Percentiles rank a stretch among this genome's conserved stretches.
phyloP scores from a whole-genome alignment of 2,797 vertebrate genomes.

The Scolopax bukidnonensis region DNA sequence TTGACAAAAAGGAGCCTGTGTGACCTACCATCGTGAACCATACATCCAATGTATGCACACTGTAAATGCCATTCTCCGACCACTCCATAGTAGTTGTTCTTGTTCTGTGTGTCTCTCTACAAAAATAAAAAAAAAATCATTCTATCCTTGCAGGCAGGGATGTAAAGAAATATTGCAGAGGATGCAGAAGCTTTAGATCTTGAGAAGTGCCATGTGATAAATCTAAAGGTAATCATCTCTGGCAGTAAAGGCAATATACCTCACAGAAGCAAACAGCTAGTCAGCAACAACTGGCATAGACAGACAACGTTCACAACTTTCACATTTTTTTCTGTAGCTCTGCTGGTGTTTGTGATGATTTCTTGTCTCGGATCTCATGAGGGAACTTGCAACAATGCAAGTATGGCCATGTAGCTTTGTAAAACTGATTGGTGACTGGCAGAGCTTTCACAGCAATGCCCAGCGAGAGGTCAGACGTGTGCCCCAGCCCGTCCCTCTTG shows the following conservation, averaged over 20 bases:
- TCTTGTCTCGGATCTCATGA: neutral
- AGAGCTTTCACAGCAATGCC: neutral
- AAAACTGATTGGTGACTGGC: neutral
- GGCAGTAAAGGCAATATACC: neutral
- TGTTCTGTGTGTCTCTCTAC: neutral
- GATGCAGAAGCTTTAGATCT: neutral
- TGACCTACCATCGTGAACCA: too few species aligned
- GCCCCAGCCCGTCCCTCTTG: rapidly evolving
- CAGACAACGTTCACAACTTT: neutral
- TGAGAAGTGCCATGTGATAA: neutral
- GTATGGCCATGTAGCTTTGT: neutral
- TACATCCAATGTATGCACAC: too few species aligned
- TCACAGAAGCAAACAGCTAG: neutral
- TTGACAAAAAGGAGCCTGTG: neutral
- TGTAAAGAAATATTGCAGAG: neutral
- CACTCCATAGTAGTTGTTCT: neutral
- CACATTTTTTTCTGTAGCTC: neutral
- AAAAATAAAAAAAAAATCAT: neutral
- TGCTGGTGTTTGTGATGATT: neutral
- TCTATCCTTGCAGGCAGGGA: neutral
- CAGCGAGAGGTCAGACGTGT: rapidly evolving
- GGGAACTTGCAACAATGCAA: neutral
- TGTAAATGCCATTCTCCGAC: neutral
- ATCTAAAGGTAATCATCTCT: neutral
- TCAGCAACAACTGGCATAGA: neutral